A percentile compares a stretch with the other conserved stretches of the same genome.
phyloP scores from a whole-genome alignment of 2,113 vertebrate species.

The Carlito syrichta region DNA sequence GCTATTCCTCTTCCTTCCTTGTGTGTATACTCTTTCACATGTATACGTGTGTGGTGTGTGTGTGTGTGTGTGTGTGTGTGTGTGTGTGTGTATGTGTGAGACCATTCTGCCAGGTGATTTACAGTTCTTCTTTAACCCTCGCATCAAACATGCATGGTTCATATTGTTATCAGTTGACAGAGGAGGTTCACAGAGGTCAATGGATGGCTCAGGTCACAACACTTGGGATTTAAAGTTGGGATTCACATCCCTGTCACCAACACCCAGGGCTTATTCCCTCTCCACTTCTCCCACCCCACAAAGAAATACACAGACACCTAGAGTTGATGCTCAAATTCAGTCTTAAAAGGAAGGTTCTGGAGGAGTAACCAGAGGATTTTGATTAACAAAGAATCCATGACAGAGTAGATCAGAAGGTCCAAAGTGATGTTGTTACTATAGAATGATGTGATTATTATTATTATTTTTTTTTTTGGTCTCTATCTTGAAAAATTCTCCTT shows the following conservation, averaged over 20 bases:
- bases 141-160: background rate
- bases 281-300: rapidly evolving
- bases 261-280: background rate
- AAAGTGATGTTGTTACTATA: background rate
- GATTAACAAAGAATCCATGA: background rate
- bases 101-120: background rate
- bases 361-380: background rate
- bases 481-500: background rate
- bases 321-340: background rate
- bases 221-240: background rate
- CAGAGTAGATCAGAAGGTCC: background rate
- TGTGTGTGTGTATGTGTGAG: background rate
- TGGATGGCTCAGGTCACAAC: background rate
- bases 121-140: background rate
- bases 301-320: background rate
- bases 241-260: background rate
- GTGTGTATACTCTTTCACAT: background rate
- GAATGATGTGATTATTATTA: background rate
- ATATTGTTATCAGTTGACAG: background rate
- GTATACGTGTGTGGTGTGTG: background rate
- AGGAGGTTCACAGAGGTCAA: background rate
- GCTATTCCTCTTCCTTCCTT: background rate
- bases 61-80: background rate
- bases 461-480: background rate
- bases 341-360: background rate